phyloP scores from a whole-genome alignment of 2,113 vertebrate species.

The Dromaius novaehollandiae region DNA sequence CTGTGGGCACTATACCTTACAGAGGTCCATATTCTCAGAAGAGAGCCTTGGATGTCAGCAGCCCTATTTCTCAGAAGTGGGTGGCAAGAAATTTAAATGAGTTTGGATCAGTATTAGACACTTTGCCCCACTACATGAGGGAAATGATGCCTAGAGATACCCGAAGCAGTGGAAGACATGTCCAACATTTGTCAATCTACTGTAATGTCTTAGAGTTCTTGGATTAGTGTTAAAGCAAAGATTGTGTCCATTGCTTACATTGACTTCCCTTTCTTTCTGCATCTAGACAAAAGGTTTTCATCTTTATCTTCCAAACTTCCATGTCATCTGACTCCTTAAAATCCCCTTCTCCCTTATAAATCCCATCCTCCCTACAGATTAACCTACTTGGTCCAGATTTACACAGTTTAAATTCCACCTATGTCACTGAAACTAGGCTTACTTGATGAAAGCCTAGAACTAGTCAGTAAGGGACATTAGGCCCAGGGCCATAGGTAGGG shows the following conservation, averaged over 20 bases:
- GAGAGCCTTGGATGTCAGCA: fast-evolving
- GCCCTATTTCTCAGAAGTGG: background rate
- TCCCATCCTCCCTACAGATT: background rate
- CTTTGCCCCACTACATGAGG: background rate
- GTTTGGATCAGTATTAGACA: background rate
- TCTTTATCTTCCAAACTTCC: background rate
- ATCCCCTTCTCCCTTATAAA: background rate
- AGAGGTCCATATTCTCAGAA: background rate
- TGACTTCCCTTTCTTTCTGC: background rate
- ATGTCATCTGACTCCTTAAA: background rate
- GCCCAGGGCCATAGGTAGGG: background rate
- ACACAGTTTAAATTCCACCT: background rate
- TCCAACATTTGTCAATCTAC: background rate
- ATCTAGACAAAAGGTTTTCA: background rate
- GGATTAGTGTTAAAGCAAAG: background rate
- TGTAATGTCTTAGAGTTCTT: background rate
- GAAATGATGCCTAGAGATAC: background rate
- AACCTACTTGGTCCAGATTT: background rate
- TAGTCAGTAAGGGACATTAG: fast-evolving
- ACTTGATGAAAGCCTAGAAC: background rate
- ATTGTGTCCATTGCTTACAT: background rate
- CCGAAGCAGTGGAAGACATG: background rate
- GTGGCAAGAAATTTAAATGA: background rate
- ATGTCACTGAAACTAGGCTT: background rate
- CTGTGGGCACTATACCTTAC: background rate